Evolutionary conservation across 1,140 invertebrate species (phyloP).

Genomic region (Cydia pomonella): DNA sequence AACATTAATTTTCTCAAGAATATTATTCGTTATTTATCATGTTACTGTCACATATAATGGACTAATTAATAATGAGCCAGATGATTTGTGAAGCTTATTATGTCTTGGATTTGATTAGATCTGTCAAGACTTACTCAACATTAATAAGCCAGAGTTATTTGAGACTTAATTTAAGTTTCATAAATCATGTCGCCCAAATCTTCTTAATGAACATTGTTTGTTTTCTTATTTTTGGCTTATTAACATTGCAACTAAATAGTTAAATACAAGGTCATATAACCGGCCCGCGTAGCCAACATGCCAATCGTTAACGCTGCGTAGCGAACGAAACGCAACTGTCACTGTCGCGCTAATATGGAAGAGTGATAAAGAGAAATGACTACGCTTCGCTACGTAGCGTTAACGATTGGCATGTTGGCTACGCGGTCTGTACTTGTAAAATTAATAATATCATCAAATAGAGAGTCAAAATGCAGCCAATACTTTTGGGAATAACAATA

Average conservation of each 20-base stretch:
- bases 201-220: background rate
- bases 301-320: no score
- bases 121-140: conserved; percentile 7
- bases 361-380: no score
- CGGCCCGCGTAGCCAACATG: no score
- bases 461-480: background rate
- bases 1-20: no score
- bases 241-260: background rate
- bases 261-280: background rate
- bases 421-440: no score
- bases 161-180: background rate
- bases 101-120: background rate
- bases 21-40: no score
- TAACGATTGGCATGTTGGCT: no score
- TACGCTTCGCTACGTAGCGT: no score
- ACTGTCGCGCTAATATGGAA: no score
- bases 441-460: background rate
- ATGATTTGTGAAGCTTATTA: background rate
- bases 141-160: conserved; percentile 7
- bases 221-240: background rate
- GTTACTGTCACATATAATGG: no score
- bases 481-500: background rate
- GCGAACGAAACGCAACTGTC: no score
- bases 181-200: background rate
- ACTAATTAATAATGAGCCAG: background rate